phyloP scores from a whole-genome alignment of 2,888 invertebrate species.

The Drosophila ezoana region DNA sequence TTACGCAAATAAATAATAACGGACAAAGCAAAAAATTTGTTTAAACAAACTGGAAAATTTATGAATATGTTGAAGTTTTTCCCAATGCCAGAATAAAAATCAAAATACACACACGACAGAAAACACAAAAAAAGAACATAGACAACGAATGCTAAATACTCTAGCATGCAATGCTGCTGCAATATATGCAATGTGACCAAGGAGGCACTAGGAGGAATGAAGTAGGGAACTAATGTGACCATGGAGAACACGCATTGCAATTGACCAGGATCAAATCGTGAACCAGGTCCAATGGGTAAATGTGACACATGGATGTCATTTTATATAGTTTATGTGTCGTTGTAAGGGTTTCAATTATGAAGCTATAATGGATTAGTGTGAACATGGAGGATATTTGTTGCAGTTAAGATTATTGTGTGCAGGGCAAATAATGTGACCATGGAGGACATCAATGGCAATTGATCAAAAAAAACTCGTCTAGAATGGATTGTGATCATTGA shows the following conservation, averaged over 20 bases:
- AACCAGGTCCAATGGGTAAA: no score
- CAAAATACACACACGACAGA: conserved; percentile 8
- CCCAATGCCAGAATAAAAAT: conserved; percentile 25
- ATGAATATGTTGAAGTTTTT: conserved; percentile 75
- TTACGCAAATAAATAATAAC: conserved; percentile 78
- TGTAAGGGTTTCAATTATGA: no score
- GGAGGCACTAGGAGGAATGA: no score
- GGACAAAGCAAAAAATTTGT: conserved; percentile 64
- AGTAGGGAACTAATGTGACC: not conserved
- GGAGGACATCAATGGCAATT: not conserved
- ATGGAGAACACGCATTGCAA: not conserved
- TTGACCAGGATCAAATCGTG: no score
- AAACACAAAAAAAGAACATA: not conserved
- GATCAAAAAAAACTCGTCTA: not conserved
- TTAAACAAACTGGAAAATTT: conserved; percentile 81
- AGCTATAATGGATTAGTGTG: no score
- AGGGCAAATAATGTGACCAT: not conserved
- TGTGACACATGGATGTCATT: not conserved
- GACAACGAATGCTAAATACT: conserved; percentile 21
- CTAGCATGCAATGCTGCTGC: not conserved
- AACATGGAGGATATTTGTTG: not conserved
- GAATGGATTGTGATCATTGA: no score
- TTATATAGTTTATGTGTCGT: not conserved
- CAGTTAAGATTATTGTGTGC: not conserved
- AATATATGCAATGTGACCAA: not conserved